Percentiles rank a stretch among this genome's conserved stretches.
These are phyloP conservation scores for Parthenolecanium corni DNA, from an alignment of 2,888 invertebrate species.

Conservation along the genomic window DNA sequence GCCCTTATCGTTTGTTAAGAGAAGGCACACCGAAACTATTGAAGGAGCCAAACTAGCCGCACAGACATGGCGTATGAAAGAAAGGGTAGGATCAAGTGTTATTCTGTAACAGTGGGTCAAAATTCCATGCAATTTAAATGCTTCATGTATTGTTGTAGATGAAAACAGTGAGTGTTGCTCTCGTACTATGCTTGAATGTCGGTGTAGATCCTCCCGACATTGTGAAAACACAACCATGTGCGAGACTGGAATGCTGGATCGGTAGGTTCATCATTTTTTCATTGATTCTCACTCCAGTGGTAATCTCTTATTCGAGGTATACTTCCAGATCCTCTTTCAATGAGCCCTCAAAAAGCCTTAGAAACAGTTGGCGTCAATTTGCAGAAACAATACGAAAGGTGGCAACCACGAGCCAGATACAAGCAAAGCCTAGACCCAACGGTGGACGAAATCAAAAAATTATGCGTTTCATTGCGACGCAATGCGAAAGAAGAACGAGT, in stretches of 20 bases:
- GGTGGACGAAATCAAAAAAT: constrained; percentile 92
- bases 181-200: constrained; percentile 93
- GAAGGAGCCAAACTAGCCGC: constrained; percentile 53
- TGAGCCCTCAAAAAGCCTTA: constrained; percentile 81
- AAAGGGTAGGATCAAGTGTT: constrained; percentile 50
- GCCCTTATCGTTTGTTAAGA: constrained; percentile 59
- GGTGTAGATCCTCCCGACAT: constrained; percentile 99
- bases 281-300: background rate
- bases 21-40: constrained; percentile 61
- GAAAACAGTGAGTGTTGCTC: constrained; percentile 97
- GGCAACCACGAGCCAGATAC: constrained; percentile 96
- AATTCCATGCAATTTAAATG: background rate
- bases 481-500: constrained; percentile 98
- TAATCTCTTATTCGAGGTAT: background rate
- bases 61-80: constrained; percentile 86
- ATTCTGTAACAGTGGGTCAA: background rate
- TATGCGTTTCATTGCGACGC: constrained; percentile 83
- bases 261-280: constrained; percentile 47
- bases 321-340: constrained; percentile 64
- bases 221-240: constrained; percentile 92
- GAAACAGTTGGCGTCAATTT: constrained; percentile 83
- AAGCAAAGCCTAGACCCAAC: constrained; percentile 96
- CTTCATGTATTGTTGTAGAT: constrained; percentile 52
- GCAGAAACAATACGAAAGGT: constrained; percentile 93
- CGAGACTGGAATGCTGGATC: constrained; percentile 93